Conservation (phyloP, 2,888 invertebrate genomes). For the Harmothoe impar region DNA sequence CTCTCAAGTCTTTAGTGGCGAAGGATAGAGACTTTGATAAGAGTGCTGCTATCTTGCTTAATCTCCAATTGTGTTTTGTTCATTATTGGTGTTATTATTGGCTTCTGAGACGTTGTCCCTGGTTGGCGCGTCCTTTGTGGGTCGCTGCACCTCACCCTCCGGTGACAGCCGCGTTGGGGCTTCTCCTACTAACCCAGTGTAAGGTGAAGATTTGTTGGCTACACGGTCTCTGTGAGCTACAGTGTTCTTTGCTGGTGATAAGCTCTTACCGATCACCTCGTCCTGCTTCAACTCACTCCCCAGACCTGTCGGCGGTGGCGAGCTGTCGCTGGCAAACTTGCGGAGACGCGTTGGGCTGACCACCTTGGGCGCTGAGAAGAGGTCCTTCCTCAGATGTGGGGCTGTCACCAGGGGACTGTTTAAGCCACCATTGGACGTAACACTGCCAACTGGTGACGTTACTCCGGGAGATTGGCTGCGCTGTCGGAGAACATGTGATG, state of each 20-base stretch:
- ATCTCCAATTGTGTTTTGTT: neutral
- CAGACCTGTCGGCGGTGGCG: neutral
- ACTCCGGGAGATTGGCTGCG: constrained; percentile 10
- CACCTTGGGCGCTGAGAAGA: constrained; percentile 58
- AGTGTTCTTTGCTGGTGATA: neutral
- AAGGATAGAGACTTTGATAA: neutral
- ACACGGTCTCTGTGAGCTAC: neutral
- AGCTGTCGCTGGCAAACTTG: constrained; percentile 44
- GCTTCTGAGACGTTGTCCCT: neutral
- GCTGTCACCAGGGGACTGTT: constrained; percentile 41
- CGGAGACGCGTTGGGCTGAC: constrained; percentile 51
- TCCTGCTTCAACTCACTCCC: neutral
- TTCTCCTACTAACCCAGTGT: neutral
- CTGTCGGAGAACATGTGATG: constrained; percentile 2
- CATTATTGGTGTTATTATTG: too few relatives aligned
- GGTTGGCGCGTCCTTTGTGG: neutral
- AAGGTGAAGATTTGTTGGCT: neutral
- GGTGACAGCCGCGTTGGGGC: neutral
- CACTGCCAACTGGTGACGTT: neutral
- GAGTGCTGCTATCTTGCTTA: neutral
- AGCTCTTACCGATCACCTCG: neutral
- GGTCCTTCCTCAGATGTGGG: constrained; percentile 28
- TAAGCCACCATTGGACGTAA: neutral
- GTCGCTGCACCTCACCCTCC: neutral
- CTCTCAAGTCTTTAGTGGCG: too few relatives aligned